Evolutionary conservation across 2,888 invertebrate genomes (phyloP), one percentile per base, ranked within the genome.

Genomic region (Nemapogon koenigi): DNA sequence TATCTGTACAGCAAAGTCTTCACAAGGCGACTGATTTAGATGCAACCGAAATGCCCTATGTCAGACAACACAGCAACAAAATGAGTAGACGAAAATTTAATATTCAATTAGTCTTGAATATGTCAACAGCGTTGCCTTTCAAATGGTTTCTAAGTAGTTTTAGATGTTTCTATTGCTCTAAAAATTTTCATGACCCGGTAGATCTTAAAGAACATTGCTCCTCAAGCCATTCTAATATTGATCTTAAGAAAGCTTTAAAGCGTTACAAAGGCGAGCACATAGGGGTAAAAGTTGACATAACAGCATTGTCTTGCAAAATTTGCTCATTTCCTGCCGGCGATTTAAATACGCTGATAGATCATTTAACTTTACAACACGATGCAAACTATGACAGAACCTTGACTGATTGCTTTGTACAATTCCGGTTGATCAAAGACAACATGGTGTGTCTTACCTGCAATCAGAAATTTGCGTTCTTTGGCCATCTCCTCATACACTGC

Each of bases 61-160:
- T 76, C 72, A 65, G 73, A 1, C 76, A 72, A 35, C 76, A 76
- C 39, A 76, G 76, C 28, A 19, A 19, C 8, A 19, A 33, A 33
- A 33, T 19, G 33, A 33, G 33, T 19, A 18, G 33, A 11, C 18
- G 33, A 11, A 33, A 33, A 19, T 14, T 14, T 4, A 76, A 78
- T 40, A 75, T 78, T 25, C 59, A 61, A 39, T 64, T 59, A 37
- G 64, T 78, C 1, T 44, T 76, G 0, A 76, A 75, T 42, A 72
- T 69, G 70, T 72, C 78, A 0, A 72, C 70, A 0, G 76, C 70
- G 1, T 45, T 66, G 2, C 76, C 76, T 1, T 78, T 78, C 35
- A 67, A 66, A 43, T 78, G 70, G 43, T 66, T 71, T 41, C 26
- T 19, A n/a, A 59, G 66, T 0, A 69, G 63, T 40, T 76, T 54